Conservation (phyloP, 2,888 invertebrate species). For the Nymphalis polychloros region DNA sequence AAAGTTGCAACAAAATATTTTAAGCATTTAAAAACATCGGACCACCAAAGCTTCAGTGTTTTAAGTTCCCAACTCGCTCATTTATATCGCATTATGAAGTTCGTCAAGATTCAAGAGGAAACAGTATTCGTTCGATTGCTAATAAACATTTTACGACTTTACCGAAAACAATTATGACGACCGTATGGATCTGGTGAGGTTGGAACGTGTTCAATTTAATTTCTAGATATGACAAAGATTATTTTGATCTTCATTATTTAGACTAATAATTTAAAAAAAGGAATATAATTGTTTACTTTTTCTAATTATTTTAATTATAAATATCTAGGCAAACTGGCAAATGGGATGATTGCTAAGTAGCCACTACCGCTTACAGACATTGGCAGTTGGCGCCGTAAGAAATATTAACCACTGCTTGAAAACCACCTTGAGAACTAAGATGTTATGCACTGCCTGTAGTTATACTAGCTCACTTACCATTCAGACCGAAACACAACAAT, state of each 20-base stretch:
- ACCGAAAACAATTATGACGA: slow-evolving; percentile 28
- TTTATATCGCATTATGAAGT: slow-evolving; percentile 25
- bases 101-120: slow-evolving; percentile 20
- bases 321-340: too few relatives aligned
- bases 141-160: slow-evolving; percentile 40
- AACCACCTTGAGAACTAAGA: too few relatives aligned
- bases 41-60: slow-evolving; percentile 24
- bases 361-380: too few relatives aligned
- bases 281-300: background rate
- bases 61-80: slow-evolving; percentile 17
- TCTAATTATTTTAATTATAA: background rate
- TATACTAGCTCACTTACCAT: too few relatives aligned
- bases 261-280: too few relatives aligned
- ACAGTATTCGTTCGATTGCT: slow-evolving; percentile 29
- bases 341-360: too few relatives aligned
- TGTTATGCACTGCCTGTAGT: too few relatives aligned
- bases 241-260: background rate
- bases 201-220: background rate
- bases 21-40: background rate
- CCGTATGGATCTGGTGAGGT: slow-evolving; percentile 12
- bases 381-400: too few relatives aligned
- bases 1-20: background rate
- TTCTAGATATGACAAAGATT: background rate
- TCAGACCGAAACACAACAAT: too few relatives aligned
- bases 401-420: too few relatives aligned